Base-by-base conservation (phyloP, 2,113 vertebrate species). In the Brachyhypopomus occidentalis region DNA sequence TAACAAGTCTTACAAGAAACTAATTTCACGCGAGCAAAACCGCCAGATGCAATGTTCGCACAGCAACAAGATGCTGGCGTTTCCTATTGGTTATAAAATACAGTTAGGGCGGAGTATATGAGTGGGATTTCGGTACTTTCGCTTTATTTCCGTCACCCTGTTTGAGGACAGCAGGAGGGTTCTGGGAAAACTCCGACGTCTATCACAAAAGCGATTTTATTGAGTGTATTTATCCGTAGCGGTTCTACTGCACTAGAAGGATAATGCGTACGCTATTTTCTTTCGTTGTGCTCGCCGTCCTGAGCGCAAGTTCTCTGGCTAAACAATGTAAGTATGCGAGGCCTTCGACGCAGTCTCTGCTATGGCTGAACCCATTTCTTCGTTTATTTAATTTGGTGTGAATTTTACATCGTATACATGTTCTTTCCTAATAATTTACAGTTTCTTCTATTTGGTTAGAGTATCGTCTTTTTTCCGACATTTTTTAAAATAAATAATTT, bases 291-390 rank as follows among this genome's bases (percentile, higher is more conserved):
- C 20, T 79, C 0, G 66, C 36, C 16, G 45, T 79, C 52, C 60
- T 85, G n/a, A 48, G 45, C 76, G 66, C 77, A 2, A 52, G 25
- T 12, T 75, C 64, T n/a, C 76, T 67, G 0, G 80, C 84, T 36
- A 77, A 55, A 22, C 1, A 59, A 2, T 41, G 84, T 83, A 62
- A 85, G 84, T 85, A 79, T 5, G 1, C 19, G 2, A 67, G 71
- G 45, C 38, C 30, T 34, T 14, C 14, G 45, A 14, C 11, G 45
- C 45, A 14, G 9, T 52, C 1, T 8, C 45, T 14, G 45, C 45
- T 5, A 5, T 48, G 4, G 9, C 11, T n/a, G n/a, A n/a, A n/a
- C n/a, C 45, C 45, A 7, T 1, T 45, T 7, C 41, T 6, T 5
- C 5, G 2, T 45, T 8, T 11, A 48, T 48, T 48, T 52, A 52